Evolutionary conservation across 2,113 vertebrate species (phyloP).

Genomic region (Seriola aureovittata): DNA sequence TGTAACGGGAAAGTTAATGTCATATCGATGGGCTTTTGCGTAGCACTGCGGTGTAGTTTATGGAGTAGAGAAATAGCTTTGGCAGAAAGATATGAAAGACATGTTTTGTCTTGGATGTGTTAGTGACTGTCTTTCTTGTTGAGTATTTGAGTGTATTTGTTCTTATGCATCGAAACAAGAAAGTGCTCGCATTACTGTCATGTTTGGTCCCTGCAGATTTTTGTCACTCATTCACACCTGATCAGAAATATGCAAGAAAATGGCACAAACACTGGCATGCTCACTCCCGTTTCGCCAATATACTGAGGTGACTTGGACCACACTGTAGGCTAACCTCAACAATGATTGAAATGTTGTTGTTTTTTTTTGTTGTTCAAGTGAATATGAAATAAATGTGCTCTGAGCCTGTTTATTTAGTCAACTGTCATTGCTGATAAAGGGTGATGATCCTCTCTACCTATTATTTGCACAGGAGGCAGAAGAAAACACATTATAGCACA

Average conservation of each 20-base stretch:
- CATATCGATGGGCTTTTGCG: constrained; percentile 38
- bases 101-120: neutral
- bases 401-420: constrained; percentile 21
- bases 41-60: constrained; percentile 40
- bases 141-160: neutral
- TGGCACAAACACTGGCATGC: neutral
- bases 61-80: constrained; percentile 14
- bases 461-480: constrained; percentile 3
- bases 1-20: constrained; percentile 42
- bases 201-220: neutral
- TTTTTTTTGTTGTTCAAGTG: neutral
- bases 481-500: neutral
- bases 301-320: neutral
- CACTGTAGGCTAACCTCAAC: neutral
- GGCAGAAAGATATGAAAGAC: constrained; percentile 20
- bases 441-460: neutral
- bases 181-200: neutral
- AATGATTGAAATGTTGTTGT: constrained; percentile 8
- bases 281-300: neutral
- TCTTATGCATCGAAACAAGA: neutral
- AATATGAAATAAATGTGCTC: neutral
- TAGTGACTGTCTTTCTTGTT: neutral
- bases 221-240: neutral
- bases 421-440: constrained; percentile 10
- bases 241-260: neutral